A percentile compares a stretch with the other conserved stretches of the same genome.
These are phyloP conservation scores for Halcyon malimbica DNA, from an alignment of 2,113 vertebrate genomes.

Conservation along the genomic window DNA sequence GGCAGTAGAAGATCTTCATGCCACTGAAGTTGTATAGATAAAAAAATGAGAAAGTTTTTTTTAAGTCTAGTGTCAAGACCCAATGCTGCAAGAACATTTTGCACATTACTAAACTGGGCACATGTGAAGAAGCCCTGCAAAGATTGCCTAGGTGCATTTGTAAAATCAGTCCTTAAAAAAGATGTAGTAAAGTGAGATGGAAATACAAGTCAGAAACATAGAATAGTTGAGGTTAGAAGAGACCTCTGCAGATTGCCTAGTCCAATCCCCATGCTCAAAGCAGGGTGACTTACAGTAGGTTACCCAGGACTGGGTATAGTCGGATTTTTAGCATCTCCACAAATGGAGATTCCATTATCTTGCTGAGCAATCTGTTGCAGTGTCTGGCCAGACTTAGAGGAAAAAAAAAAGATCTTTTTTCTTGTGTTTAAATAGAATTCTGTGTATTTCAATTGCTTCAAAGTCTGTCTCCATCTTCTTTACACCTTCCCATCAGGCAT, in stretches of 20 bases:
- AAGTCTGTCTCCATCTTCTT: not conserved
- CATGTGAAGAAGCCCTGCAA: not conserved
- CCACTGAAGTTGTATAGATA: not conserved
- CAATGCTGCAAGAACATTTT: not conserved
- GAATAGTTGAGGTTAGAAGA: not conserved
- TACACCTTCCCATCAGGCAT: not conserved
- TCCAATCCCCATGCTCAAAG: not conserved
- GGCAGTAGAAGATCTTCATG: not conserved
- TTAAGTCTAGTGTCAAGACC: not conserved
- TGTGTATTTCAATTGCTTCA: not conserved
- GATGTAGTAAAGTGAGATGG: not conserved
- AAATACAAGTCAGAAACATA: not conserved
- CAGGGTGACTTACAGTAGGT: not conserved
- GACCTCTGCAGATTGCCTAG: not conserved
- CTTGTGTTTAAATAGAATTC: not conserved
- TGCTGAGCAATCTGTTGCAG: not conserved
- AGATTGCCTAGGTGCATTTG: not conserved
- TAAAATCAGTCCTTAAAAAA: not conserved
- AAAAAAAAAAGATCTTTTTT: not conserved
- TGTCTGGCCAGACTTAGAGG: not conserved
- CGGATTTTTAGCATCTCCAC: not conserved
- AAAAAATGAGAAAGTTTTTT: not conserved
- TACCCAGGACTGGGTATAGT: not conserved
- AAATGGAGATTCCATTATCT: not conserved
- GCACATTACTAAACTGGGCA: not conserved